phyloP scores from a whole-genome alignment of 1,140 invertebrate genomes.

The Aphaenogaster ashmeadi region DNA sequence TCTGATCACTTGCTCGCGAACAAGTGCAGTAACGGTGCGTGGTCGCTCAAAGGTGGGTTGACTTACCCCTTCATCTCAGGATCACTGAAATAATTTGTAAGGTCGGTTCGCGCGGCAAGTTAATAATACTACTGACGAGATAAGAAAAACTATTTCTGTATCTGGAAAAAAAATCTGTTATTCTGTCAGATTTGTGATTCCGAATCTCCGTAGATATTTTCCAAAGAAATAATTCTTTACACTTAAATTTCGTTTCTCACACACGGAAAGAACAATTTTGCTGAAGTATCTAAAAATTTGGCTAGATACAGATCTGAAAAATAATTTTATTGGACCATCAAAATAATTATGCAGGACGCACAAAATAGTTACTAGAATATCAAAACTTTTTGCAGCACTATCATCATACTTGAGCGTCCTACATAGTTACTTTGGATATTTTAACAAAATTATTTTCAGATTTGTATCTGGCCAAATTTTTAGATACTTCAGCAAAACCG shows the following conservation, averaged over 20 bases:
- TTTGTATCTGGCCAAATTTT: too few species aligned
- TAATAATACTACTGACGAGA: conserved; percentile 10
- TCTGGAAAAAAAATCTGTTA: not conserved
- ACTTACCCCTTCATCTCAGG: not conserved
- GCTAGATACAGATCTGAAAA: too few species aligned
- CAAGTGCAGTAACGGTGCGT: conserved; percentile 13
- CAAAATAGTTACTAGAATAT: too few species aligned
- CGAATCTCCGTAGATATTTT: not conserved
- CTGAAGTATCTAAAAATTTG: too few species aligned
- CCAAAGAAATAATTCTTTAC: not conserved
- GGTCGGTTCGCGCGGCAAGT: not conserved
- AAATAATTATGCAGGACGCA: too few species aligned
- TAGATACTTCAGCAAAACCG: too few species aligned
- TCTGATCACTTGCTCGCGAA: conserved; percentile 11
- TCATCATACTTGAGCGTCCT: too few species aligned
- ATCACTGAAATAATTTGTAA: conserved; percentile 18
- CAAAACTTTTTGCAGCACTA: too few species aligned
- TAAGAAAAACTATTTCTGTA: not conserved
- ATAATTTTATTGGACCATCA: too few species aligned
- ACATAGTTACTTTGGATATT: too few species aligned
- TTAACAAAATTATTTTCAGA: too few species aligned
- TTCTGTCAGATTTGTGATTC: not conserved
- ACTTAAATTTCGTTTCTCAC: not conserved
- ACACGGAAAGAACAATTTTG: not conserved
- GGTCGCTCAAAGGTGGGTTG: not conserved